A percentile compares a stretch with the other conserved stretches of the same genome.
phyloP scores from a whole-genome alignment of 92 coral and sea anemone genomes.

The Phymanthus crucifer region DNA sequence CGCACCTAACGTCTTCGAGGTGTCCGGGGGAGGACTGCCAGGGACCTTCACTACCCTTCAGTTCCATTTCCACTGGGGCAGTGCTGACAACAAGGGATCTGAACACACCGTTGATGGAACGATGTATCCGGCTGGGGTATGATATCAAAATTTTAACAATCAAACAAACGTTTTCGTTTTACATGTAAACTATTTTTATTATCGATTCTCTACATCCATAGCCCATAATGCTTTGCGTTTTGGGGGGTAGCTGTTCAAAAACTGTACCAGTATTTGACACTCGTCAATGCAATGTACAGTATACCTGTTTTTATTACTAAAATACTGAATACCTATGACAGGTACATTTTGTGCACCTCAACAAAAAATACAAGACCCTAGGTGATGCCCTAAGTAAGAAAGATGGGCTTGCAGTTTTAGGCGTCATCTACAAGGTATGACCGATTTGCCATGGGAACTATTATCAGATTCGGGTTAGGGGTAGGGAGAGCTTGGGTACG shows the following conservation, averaged over 20 bases:
- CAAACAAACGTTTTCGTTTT: no score
- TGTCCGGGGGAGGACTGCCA: constrained; percentile 54
- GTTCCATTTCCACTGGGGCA: constrained; percentile 78
- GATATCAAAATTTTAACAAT: no score
- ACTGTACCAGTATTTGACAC: no score
- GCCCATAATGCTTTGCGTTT: no score
- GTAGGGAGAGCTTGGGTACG: no score
- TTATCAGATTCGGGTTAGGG: not conserved
- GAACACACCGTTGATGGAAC: constrained; percentile 70
- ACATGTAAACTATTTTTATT: no score
- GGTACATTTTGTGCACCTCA: constrained; percentile 80
- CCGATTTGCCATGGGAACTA: not conserved
- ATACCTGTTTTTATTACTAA: no score
- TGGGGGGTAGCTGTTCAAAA: no score
- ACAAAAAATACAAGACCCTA: constrained; percentile 64
- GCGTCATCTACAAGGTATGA: constrained; percentile 46
- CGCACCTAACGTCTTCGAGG: constrained; percentile 14
- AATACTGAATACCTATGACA: constrained; percentile 1
- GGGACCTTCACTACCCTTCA: constrained; percentile 33
- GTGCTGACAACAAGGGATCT: constrained; percentile 57
- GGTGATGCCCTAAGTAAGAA: constrained; percentile 45
- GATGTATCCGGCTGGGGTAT: constrained; percentile 66
- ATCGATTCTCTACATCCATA: no score
- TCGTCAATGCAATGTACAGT: no score
- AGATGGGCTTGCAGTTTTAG: constrained; percentile 80